These are phyloP conservation scores for Gisinianus flammeolus DNA, from an alignment of 2,888 invertebrate species.

Conservation along the genomic window DNA sequence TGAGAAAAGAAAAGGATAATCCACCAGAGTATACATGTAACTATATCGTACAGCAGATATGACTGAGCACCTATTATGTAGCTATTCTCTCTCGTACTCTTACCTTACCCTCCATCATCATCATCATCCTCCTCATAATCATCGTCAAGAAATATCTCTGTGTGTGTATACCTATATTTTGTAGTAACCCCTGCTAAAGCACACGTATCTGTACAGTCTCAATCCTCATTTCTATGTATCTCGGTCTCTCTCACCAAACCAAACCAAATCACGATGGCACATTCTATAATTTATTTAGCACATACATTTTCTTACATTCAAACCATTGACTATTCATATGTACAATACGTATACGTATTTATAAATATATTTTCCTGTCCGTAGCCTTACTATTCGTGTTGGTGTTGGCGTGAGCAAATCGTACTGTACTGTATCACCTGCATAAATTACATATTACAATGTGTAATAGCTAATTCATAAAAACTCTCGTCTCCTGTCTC, in stretches of 20 bases:
- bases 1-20: conserved; percentile 40
- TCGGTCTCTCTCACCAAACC: not conserved
- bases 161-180: not conserved
- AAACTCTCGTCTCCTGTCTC: not conserved
- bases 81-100: conserved; percentile 7
- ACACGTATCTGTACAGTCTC: not conserved
- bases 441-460: too few relatives aligned
- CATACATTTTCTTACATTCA: not conserved
- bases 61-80: conserved; percentile 36
- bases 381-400: too few relatives aligned
- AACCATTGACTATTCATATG: not conserved
- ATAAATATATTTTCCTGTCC: too few relatives aligned
- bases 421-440: too few relatives aligned
- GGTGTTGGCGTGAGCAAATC: too few relatives aligned
- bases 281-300: not conserved
- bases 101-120: conserved; percentile 10
- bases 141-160: not conserved
- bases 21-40: too few relatives aligned
- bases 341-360: not conserved
- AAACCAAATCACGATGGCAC: not conserved
- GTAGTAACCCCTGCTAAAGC: not conserved
- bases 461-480: too few relatives aligned
- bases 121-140: not conserved
- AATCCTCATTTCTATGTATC: not conserved
- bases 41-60: too few relatives aligned